Evolutionary conservation across 2,113 vertebrate species (phyloP), one percentile per base, ranked within the genome.

Genomic region (Oryzias melastigma): DNA sequence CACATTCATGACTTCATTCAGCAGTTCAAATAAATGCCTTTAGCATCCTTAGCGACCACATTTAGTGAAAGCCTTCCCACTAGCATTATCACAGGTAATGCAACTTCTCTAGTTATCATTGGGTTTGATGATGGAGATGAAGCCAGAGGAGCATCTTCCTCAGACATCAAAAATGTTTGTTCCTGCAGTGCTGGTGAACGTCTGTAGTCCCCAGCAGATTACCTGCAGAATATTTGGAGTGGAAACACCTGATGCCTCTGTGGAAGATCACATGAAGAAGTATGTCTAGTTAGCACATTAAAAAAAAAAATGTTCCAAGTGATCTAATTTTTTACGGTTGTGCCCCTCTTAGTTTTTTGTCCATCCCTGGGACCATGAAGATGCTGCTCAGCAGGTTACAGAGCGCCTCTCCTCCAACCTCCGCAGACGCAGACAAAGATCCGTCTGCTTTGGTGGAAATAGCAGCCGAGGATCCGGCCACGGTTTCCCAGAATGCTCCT

Each of bases 331-430:
- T 53, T 5, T 35, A 15, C 10, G 44, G 25, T 44, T 20, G 8
- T 2, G 0, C 15, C 4, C 4, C 17, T 22, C 14, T 58, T 62
- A 95, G 95, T 8, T 94, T 83, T 66, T 88, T 93, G 92, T 95
- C 94, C 35, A 61, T 95, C 16, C 93, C 94, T 7, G 66, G 90
- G 65, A 90, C 91, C 54, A 87, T 95, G 88, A 91, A 82, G 77
- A 77, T 88, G 14, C 73, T 96, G 52, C 87, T 83, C 63, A 80
- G 58, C 77, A 91, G 81, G 0, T 61, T 90, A 4, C 35, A 78
- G 46, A 77, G 44, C 50, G 6, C 47, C 44, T 15, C 66, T n/a
- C 17, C 48, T 22, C 24, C 14, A 4, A 52, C 58, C 60, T 15
- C 56, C 60, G 17, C 75, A 35, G 53, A 62, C 60, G 20, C 62